Base-by-base conservation (phyloP, 1,140 invertebrate species). In the Pogonus chalceus region DNA sequence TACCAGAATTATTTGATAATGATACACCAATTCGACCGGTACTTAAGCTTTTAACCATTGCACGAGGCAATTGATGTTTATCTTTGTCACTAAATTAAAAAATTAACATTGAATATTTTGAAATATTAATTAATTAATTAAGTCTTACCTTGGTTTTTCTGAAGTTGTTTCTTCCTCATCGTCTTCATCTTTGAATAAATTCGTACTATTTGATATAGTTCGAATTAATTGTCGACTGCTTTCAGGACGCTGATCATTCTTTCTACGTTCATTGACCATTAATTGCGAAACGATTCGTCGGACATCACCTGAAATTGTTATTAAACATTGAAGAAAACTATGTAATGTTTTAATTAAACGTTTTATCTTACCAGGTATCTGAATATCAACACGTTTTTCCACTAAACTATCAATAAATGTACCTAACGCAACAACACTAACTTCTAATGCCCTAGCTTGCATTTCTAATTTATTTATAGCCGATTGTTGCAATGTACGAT, bases 281-380 rank as follows among this genome's bases (percentile, higher is more conserved):
- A 70, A 56, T 49, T 83, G 79, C 2, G 78, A 69, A 1, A 84
- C 64, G 54, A 85, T 81, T n/a, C 82, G 69, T 14, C 81, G 66
- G 3, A 84, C 77, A 49, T 85, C 82, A 2, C 76, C 75, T 0
- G 82, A 81, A 39, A 84, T 73, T 54, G 84, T 81, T 12, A 84
- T 69, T 82, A 78, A 1, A 74, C 67, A 58, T 68, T 66, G 35
- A 62, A 35, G 7, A 35, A 35, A 35, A 35, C n/a, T n/a, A n/a
- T n/a, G n/a, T n/a, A n/a, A n/a, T n/a, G n/a, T n/a, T n/a, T n/a
- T n/a, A n/a, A n/a, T n/a, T n/a, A n/a, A n/a, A n/a, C n/a, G n/a
- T n/a, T n/a, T n/a, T n/a, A n/a, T n/a, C n/a, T n/a, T n/a, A n/a
- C n/a, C n/a, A 4, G 37, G 37, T 7, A 49, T 49, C 18, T 74